Evolutionary conservation across 1,140 invertebrate genomes (phyloP).

Genomic region (Chlorops oryzae): DNA sequence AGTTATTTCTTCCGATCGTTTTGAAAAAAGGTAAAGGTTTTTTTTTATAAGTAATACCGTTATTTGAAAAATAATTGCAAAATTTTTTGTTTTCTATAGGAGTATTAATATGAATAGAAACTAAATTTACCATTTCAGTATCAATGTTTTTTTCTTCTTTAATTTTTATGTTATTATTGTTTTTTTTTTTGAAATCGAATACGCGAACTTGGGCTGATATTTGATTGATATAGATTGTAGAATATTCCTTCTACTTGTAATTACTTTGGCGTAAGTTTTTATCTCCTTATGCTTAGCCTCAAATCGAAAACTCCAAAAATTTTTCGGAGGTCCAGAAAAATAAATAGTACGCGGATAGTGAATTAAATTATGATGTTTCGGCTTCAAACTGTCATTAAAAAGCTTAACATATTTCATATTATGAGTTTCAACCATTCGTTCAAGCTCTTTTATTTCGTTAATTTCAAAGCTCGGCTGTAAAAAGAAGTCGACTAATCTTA

Average conservation of each 20-base stretch:
- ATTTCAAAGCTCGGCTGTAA: too few relatives aligned
- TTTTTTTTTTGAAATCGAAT: constrained; percentile 1
- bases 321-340: constrained; percentile 20
- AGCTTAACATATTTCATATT: constrained; percentile 18
- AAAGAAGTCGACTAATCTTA: too few relatives aligned
- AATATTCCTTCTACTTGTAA: constrained; percentile 22
- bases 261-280: constrained; percentile 23
- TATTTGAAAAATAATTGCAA: too few relatives aligned
- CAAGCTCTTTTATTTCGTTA: constrained; percentile 16
- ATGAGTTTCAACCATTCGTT: constrained; percentile 17
- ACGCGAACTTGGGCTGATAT: constrained; percentile 20
- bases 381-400: constrained; percentile 22
- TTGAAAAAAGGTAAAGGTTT: too few relatives aligned
- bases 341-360: constrained; percentile 27
- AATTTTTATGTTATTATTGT: background rate
- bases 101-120: too few relatives aligned
- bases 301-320: constrained; percentile 26
- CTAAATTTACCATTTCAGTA: too few relatives aligned
- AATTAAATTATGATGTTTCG: constrained; percentile 30
- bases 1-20: too few relatives aligned
- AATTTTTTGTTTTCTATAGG: too few relatives aligned
- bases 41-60: too few relatives aligned
- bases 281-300: constrained; percentile 30
- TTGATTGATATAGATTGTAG: constrained; percentile 18
- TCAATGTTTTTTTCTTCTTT: too few relatives aligned